These are phyloP conservation scores for Cerastis rubricosa DNA, from an alignment of 2,888 invertebrate species.

Conservation along the genomic window DNA sequence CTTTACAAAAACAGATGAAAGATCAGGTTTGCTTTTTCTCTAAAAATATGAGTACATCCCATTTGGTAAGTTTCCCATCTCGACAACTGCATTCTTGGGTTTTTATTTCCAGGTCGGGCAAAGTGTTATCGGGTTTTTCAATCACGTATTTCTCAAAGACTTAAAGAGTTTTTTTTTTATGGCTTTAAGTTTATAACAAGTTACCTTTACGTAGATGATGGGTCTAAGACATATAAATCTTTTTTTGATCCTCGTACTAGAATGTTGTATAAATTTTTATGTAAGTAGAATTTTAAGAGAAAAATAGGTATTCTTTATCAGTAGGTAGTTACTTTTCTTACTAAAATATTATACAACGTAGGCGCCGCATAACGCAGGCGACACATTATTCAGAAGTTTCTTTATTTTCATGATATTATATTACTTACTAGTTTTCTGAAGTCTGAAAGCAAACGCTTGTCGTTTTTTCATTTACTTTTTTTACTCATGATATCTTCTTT, in stretches of 20 bases:
- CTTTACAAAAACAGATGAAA: background rate
- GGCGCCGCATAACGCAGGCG: too few relatives aligned
- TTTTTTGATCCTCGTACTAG: background rate
- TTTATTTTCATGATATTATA: constrained; percentile 2
- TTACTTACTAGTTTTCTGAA: constrained; percentile 8
- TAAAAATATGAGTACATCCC: too few relatives aligned
- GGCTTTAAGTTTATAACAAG: background rate
- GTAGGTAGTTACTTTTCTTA: constrained; percentile 3
- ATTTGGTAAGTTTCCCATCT: too few relatives aligned
- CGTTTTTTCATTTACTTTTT: background rate
- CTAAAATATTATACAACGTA: constrained; percentile 1
- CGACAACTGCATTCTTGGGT: too few relatives aligned
- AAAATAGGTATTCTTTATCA: background rate
- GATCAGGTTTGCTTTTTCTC: background rate
- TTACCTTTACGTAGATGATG: background rate
- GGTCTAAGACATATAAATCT: background rate
- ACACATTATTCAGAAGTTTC: background rate
- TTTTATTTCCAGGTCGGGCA: background rate
- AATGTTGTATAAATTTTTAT: background rate
- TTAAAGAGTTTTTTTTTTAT: background rate
- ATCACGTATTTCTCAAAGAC: background rate
- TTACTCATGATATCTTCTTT: background rate
- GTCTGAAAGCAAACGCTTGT: constrained; percentile 37
- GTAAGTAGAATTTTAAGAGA: background rate
- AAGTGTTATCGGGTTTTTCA: background rate